A percentile compares a stretch with the other conserved stretches of the same genome.
These are phyloP conservation scores for Microctonus hyperodae DNA, from an alignment of 2,888 invertebrate genomes.

Conservation along the genomic window DNA sequence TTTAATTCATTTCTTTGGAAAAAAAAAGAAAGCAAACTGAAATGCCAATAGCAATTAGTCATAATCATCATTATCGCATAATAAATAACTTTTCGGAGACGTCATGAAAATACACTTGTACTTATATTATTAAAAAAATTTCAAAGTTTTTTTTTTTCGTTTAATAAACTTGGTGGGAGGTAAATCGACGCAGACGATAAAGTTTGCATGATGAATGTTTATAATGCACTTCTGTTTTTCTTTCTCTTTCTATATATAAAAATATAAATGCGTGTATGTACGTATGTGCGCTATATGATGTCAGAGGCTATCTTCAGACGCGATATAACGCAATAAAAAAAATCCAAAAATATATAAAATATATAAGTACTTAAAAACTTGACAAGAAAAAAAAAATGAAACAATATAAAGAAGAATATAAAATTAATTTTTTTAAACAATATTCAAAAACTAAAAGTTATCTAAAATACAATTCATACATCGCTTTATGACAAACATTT, in stretches of 20 bases:
- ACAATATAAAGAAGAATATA: too few species aligned
- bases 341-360: not conserved
- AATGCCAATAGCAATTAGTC: not conserved
- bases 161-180: not conserved
- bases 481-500: too few species aligned
- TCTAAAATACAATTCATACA: too few species aligned
- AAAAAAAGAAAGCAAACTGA: too few species aligned
- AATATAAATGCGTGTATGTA: not conserved
- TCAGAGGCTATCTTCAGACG: slow-evolving; percentile 29
- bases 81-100: not conserved
- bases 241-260: not conserved
- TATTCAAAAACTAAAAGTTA: too few species aligned
- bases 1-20: not conserved
- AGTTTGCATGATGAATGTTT: not conserved
- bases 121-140: not conserved
- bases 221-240: not conserved
- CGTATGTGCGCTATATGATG: slow-evolving; percentile 16
- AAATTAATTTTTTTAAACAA: too few species aligned
- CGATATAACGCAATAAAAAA: not conserved
- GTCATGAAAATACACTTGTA: not conserved
- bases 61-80: not conserved
- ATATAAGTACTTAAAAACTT: too few species aligned
- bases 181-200: not conserved
- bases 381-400: too few species aligned
- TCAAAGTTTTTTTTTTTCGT: not conserved